A percentile compares a stretch with the other conserved stretches of the same genome.
Conservation (phyloP, 2,113 vertebrate genomes). For the Campylomormyrus tamandua region DNA sequence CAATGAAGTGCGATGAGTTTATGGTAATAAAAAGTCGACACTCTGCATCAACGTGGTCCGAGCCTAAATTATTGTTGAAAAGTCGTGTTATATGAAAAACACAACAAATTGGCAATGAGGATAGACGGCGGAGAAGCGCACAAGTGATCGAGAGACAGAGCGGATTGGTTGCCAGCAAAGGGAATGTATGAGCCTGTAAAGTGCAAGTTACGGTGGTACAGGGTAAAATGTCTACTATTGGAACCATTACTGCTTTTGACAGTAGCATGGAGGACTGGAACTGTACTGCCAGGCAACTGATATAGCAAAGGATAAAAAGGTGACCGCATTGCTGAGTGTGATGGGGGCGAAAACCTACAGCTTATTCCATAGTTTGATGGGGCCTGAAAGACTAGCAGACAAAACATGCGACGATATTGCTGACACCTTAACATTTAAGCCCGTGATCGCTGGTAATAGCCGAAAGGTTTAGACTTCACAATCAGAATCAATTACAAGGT, state of each 20-base stretch:
- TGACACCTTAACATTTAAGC: not conserved
- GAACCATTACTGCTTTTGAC: not conserved
- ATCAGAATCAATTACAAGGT: not conserved
- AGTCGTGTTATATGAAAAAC: not conserved
- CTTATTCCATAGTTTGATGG: not conserved
- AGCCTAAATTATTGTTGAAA: not conserved
- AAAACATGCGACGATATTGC: not conserved
- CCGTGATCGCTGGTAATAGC: not conserved
- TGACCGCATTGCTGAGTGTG: not conserved
- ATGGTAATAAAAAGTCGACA: not conserved
- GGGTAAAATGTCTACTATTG: not conserved
- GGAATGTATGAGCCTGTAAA: not conserved
- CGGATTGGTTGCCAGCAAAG: not conserved
- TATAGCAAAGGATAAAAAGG: not conserved
- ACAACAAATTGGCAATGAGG: not conserved
- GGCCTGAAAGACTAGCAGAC: not conserved
- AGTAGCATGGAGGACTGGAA: not conserved
- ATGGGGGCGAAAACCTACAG: not conserved
- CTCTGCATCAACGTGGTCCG: not conserved
- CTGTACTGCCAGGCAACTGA: not conserved
- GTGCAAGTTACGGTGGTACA: not conserved
- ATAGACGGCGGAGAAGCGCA: too few relatives aligned
- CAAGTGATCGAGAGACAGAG: not conserved
- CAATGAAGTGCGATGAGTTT: not conserved
- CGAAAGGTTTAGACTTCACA: not conserved